Evolutionary conservation across 1,140 invertebrate species (phyloP), one percentile per base, ranked within the genome.

Genomic region (Cyphomyrmex costatus): DNA sequence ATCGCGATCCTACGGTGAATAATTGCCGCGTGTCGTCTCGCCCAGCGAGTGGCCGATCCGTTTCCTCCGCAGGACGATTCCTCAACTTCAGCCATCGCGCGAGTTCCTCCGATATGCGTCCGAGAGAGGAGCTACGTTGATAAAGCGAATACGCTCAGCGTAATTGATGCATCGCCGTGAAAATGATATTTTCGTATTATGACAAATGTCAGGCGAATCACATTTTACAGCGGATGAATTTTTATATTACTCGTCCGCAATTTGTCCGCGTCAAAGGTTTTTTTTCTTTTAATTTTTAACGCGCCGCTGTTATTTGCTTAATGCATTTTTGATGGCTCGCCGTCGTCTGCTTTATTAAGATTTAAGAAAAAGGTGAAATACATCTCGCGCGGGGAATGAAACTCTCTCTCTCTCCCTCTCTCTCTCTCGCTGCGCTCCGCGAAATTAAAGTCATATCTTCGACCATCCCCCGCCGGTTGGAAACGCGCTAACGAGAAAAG

Each of bases 361-460:
- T 78, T 65, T 65, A 46, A 65, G 27, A 30, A 63, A 36, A 27
- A 49, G 36, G 8, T 27, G 33, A 46, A n/a, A 71, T 73, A 24
- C 24, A 83, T 46, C 53, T 83, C 53, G 66, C 53, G 53, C 36
- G n/a, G 36, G 24, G 19, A 60, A 73, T 46, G 24, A 21, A 12
- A 12, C 16, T 21, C 53, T 58, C n/a, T 30, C 36, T 36, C 36
- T 36, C 36, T 36, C 36, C 6, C 36, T 36, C 36, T 36, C 36
- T 36, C 36, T 42, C 46, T 14, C 46, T 14, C 7, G 33, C 24
- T 16, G 65, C 51, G 79, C 30, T 61, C 5, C 5, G 33, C 36
- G 36, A 83, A 73, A 83, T 83, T 73, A 83, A 83, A 73, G 68
- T 83, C 79, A 24, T 82, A 82, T 49, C 36, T 73, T 30, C 24